Base-by-base conservation (phyloP, 2,797 vertebrate species). In the Crenichthys baileyi region DNA sequence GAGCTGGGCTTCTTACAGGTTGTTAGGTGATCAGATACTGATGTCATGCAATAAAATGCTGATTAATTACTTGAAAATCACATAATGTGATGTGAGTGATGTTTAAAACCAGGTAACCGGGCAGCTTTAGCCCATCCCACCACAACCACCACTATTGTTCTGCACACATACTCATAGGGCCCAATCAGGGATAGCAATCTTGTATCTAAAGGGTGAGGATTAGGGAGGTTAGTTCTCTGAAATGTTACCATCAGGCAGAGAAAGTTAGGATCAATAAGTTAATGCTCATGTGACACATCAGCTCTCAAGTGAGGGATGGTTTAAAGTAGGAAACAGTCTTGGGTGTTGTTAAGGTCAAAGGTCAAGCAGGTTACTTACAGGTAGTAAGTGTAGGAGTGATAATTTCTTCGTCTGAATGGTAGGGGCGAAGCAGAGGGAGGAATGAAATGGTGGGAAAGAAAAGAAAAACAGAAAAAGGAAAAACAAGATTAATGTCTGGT, bases 381-480 rank as follows among this genome's bases (percentile, higher is more conserved):
- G 96, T 97, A 97, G 16, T 97, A 97, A 96, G 97, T 97, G 96
- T 98, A 97, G 96, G 97, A 97, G 95, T 97, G 96, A 97, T 95
- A 97, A 95, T 95, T 96, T 97, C 97, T 96, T 94, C 96, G 96
- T 96, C 95, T 96, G 95, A 96, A 90, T 91, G 91, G 95, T 94
- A 96, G 94, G 95, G 95, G 93, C 94, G 94, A 95, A 94, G 95
- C 82, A 9, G 92, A 96, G 94, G 96, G 95, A 93, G 87, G 90
- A 84, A 83, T 85, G 82, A 81, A 91, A 95, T 95, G 96, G 92
- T 94, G 95, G 93, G 93, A 94, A 96, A 96, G 94, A 96, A 96
- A 95, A 84, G 79, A 87, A 95, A 93, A 96, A 96, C 95, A 96
- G 95, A 96, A 96, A 93, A 96, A 96, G 94, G 95, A 96, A 92